phyloP scores from a whole-genome alignment of 2,797 vertebrate genomes.

The Coregonus ussuriensis region DNA sequence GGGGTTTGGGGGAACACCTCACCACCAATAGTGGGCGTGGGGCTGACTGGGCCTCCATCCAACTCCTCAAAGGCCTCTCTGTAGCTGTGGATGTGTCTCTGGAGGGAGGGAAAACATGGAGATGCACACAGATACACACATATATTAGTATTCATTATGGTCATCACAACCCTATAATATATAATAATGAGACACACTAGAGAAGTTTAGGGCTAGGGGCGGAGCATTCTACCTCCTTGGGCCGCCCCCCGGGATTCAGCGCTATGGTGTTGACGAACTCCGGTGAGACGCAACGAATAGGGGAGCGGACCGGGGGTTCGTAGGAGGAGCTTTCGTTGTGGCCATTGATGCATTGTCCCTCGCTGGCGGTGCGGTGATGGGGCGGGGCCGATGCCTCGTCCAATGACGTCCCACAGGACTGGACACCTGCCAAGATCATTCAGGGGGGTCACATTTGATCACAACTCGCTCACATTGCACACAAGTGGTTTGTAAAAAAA shows the following conservation, averaged over 20 bases:
- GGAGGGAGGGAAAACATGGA: slow-evolving; percentile 20
- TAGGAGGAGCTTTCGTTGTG: slow-evolving; percentile 72
- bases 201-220: neutral
- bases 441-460: slow-evolving; percentile 12
- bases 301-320: slow-evolving; percentile 83
- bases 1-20: slow-evolving; percentile 87
- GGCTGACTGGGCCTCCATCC: slow-evolving; percentile 80
- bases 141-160: neutral
- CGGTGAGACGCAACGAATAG: slow-evolving; percentile 89
- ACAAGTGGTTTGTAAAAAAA: neutral
- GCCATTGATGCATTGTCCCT: slow-evolving; percentile 82
- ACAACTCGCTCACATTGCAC: neutral
- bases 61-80: slow-evolving; percentile 96
- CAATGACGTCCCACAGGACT: slow-evolving; percentile 73
- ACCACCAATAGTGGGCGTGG: slow-evolving; percentile 83
- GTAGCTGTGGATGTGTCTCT: slow-evolving; percentile 98
- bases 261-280: slow-evolving; percentile 94
- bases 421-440: slow-evolving; percentile 77
- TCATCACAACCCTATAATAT: neutral
- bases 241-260: slow-evolving; percentile 94
- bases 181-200: neutral
- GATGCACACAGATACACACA: slow-evolving; percentile 14
- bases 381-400: slow-evolving; percentile 73
- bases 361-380: slow-evolving; percentile 78
- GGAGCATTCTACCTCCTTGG: slow-evolving; percentile 87